Evolutionary conservation across 2,797 vertebrate species (phyloP), one percentile per base, ranked within the genome.

Genomic region (Balearica regulorum): DNA sequence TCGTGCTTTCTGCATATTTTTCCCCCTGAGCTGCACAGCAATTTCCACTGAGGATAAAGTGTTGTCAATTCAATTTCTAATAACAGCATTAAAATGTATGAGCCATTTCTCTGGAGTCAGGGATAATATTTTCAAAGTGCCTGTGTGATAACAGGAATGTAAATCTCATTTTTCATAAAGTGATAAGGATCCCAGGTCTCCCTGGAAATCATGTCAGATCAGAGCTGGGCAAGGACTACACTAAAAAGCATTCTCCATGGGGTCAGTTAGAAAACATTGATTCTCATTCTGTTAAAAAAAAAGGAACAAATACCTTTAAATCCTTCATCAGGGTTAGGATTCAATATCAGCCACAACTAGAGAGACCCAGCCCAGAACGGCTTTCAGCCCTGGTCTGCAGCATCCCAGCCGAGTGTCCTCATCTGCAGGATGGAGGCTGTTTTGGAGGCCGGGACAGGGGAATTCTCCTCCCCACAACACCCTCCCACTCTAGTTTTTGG

Each of bases 21-120:
- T 2, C 16, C 61, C 54, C 69, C 25, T 0, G 1, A 88, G 72
- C 65, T 44, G 39, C 66, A 79, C 18, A 43, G 65, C 75, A 70
- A 76, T 91, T 77, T 91, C 90, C 84, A 92, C 81, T 35, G 94
- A 95, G 90, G 60, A 72, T 57, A 84, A 84, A 69, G 21, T 21
- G 61, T 44, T 92, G 93, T 80, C 84, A 87, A 64, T 83, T 93
- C 76, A 70, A 31, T 93, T 88, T 51, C 95, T 94, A 94, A 60
- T 91, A 91, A 65, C 0, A 0, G 35, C 73, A 90, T 94, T 95
- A 97, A 96, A 96, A 96, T 76, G 85, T 51, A 96, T 88, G 65
- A 94, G 87, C 48, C 69, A 22, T 90, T 93, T 94, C 80, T 88
- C 93, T 81, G 51, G 66, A 88, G 87, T 37, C 69, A 61, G 57